Evolutionary conservation across 64 coral and sea anemone genomes (phyloP).

Genomic region (Pocillopora damicornis): DNA sequence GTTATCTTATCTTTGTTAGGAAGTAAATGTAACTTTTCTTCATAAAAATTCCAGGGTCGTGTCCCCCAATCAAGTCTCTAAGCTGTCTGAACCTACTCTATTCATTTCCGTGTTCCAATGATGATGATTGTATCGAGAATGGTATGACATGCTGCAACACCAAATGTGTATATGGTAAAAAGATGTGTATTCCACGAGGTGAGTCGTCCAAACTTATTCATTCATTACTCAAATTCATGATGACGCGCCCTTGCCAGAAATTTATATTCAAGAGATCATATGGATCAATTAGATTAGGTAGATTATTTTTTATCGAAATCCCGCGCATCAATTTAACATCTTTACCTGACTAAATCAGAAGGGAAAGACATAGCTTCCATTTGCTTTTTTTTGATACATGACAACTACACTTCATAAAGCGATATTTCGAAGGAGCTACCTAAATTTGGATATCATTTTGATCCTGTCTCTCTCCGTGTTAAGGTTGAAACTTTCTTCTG

Average conservation of each 20-base stretch:
- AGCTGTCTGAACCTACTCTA: conserved; percentile 81
- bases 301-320: too few species aligned
- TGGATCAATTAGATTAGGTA: too few species aligned
- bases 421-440: too few species aligned
- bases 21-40: neutral
- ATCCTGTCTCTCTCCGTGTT: neutral
- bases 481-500: neutral
- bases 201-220: neutral
- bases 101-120: conserved; percentile 81
- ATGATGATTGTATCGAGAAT: conserved; percentile 85
- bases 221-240: too few species aligned
- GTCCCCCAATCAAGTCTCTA: conserved; percentile 50
- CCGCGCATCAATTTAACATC: too few species aligned
- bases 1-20: too few species aligned
- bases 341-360: too few species aligned
- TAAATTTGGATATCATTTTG: too few species aligned
- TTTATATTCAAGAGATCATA: too few species aligned
- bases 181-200: conserved; percentile 92
- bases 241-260: neutral
- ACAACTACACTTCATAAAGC: too few species aligned
- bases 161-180: conserved; percentile 62
- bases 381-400: too few species aligned
- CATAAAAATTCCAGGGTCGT: conserved; percentile 52
- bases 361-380: too few species aligned
- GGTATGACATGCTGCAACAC: conserved; percentile 89